Conservation (phyloP, 1,140 invertebrate species). For the Dendroctonus ponderosae region DNA sequence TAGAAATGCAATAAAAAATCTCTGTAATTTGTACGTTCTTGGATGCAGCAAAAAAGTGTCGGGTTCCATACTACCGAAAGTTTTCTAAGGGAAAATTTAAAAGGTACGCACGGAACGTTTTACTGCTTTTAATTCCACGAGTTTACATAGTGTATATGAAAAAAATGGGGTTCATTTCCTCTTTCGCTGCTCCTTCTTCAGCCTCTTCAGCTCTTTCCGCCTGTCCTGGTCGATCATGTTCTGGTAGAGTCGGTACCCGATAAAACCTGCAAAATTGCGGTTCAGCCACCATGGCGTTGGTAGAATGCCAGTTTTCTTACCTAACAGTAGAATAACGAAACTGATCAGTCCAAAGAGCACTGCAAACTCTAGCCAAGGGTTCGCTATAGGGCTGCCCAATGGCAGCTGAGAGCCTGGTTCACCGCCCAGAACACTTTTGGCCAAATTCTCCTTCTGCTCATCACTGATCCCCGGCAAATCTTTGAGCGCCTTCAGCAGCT, state of each 20-base stretch:
- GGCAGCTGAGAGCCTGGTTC: not conserved
- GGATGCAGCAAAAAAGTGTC: too few relatives aligned
- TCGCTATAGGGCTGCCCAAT: not conserved
- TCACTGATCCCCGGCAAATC: slow-evolving; percentile 7
- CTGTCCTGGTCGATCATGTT: slow-evolving; percentile 70
- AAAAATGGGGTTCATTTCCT: slow-evolving; percentile 55
- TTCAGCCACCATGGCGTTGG: not conserved
- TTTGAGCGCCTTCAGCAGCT: slow-evolving; percentile 12
- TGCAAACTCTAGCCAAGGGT: slow-evolving; percentile 19
- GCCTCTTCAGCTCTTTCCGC: slow-evolving; percentile 70
- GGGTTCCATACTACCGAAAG: too few relatives aligned
- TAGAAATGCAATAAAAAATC: too few relatives aligned
- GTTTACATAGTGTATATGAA: too few relatives aligned
- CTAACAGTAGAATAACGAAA: slow-evolving; percentile 3
- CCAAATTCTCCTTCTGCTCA: slow-evolving; percentile 13
- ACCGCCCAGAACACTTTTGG: not conserved
- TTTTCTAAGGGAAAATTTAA: too few relatives aligned
- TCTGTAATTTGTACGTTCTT: too few relatives aligned
- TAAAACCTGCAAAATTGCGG: slow-evolving; percentile 67
- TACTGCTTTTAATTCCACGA: too few relatives aligned
- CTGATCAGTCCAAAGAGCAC: slow-evolving; percentile 8
- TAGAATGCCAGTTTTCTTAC: slow-evolving; percentile 5
- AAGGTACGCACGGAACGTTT: too few relatives aligned
- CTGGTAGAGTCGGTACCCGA: slow-evolving; percentile 78
- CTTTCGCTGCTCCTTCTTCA: slow-evolving; percentile 63